A percentile compares a stretch with the other conserved stretches of the same genome.
These are phyloP conservation scores for Hemichromis elongatus DNA, from an alignment of 2,113 vertebrate species.

Conservation along the genomic window DNA sequence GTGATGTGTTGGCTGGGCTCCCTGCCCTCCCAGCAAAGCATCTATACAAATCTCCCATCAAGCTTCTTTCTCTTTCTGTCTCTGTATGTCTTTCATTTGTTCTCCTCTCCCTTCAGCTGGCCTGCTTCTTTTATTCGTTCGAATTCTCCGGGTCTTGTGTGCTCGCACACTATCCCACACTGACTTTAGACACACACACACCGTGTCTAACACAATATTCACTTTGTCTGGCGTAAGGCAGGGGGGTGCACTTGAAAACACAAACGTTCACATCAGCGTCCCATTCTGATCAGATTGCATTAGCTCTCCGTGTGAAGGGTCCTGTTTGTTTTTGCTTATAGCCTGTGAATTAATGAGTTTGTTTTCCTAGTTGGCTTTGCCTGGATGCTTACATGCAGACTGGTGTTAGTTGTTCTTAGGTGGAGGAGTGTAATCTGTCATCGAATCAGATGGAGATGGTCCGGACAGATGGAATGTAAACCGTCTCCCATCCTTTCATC, in stretches of 20 bases:
- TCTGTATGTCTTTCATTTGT: conserved; percentile 15
- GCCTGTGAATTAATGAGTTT: conserved; percentile 59
- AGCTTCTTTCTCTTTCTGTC: conserved; percentile 9
- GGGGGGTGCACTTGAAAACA: conserved; percentile 29
- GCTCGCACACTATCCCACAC: background rate
- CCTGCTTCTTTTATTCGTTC: conserved; percentile 9
- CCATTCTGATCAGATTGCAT: conserved; percentile 38
- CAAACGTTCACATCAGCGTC: conserved; percentile 3
- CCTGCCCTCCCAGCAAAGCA: background rate
- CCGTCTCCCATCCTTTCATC: conserved; percentile 32
- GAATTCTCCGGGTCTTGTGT: background rate
- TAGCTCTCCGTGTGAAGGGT: conserved; percentile 15
- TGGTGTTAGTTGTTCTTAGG: conserved; percentile 37
- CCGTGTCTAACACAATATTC: conserved; percentile 25
- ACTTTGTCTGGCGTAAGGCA: conserved; percentile 10
- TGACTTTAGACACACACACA: background rate
- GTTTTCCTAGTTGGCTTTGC: conserved; percentile 47
- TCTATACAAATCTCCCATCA: conserved; percentile 26
- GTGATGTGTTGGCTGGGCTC: background rate
- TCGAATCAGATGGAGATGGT: conserved; percentile 1
- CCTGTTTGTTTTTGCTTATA: conserved; percentile 62
- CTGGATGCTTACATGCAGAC: conserved; percentile 20
- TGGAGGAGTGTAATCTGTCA: conserved; percentile 44
- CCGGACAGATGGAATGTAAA: conserved; percentile 23
- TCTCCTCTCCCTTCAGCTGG: conserved; percentile 4